Conservation (phyloP, 2,113 vertebrate species). For the Mustelus asterias region DNA sequence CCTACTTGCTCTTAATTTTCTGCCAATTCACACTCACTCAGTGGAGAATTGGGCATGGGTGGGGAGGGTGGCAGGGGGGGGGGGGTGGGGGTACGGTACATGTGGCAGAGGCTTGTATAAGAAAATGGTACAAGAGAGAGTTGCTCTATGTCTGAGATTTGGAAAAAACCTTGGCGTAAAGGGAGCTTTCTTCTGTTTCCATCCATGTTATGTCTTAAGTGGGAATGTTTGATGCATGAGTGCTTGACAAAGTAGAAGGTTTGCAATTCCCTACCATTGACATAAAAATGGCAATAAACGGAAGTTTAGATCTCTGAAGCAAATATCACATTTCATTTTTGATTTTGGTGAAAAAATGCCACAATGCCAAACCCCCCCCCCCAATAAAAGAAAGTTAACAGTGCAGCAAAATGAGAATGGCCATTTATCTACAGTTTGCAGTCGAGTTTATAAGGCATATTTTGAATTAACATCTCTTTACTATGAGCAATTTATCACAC, state of each 20-base stretch:
- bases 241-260: not conserved
- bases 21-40: not conserved
- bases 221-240: not conserved
- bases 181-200: not conserved
- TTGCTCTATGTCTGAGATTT: not conserved
- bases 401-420: not conserved
- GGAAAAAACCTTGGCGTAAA: not conserved
- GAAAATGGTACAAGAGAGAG: not conserved
- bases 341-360: not conserved
- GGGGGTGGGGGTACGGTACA: not conserved
- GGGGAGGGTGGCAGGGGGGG: not conserved
- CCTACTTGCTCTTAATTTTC: not conserved
- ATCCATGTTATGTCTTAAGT: not conserved
- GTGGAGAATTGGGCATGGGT: not conserved
- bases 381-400: not conserved
- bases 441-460: not conserved
- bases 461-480: not conserved
- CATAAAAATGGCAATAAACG: not conserved
- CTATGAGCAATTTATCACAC: not conserved
- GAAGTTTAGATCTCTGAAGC: not conserved
- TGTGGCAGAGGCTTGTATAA: not conserved
- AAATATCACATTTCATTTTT: not conserved
- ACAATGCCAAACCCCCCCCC: not conserved
- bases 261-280: not conserved
- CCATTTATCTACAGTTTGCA: not conserved